phyloP scores from a whole-genome alignment of 1,140 invertebrate genomes.

The Cydia splendana region DNA sequence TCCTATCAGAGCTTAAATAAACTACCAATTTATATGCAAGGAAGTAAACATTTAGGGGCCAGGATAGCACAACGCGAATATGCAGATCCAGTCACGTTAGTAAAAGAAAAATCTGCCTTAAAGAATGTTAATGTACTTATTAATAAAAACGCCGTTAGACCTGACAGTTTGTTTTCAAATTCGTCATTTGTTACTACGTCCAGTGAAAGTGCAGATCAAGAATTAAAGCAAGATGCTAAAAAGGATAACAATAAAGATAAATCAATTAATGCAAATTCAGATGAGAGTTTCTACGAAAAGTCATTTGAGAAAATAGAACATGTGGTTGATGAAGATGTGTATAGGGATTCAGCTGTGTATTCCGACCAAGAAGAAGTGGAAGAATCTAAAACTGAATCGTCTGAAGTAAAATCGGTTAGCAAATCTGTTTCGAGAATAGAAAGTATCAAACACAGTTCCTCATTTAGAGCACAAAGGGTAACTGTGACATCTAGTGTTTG shows the following conservation, averaged over 20 bases:
- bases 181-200: constrained; percentile 83
- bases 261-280: constrained; percentile 52
- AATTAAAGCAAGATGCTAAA: constrained; percentile 50
- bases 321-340: constrained; percentile 83
- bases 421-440: constrained; percentile 60
- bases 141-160: constrained; percentile 78
- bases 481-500: constrained; percentile 46
- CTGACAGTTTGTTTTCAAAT: constrained; percentile 77
- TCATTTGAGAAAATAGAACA: constrained; percentile 88
- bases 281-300: constrained; percentile 87
- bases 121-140: constrained; percentile 77
- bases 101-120: constrained; percentile 72
- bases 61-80: constrained; percentile 93
- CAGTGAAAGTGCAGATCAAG: constrained; percentile 78
- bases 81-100: constrained; percentile 86
- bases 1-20: constrained; percentile 79
- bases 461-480: constrained; percentile 54
- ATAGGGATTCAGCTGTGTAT: constrained; percentile 91
- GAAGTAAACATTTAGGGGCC: constrained; percentile 90
- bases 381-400: constrained; percentile 48
- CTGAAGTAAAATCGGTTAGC: constrained; percentile 46
- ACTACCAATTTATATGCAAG: constrained; percentile 85
- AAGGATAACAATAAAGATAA: constrained; percentile 40
- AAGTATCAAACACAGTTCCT: constrained; percentile 58
- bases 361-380: constrained; percentile 82